Evolutionary conservation across 2,797 vertebrate species (phyloP).

Genomic region (Antennarius maculatus): DNA sequence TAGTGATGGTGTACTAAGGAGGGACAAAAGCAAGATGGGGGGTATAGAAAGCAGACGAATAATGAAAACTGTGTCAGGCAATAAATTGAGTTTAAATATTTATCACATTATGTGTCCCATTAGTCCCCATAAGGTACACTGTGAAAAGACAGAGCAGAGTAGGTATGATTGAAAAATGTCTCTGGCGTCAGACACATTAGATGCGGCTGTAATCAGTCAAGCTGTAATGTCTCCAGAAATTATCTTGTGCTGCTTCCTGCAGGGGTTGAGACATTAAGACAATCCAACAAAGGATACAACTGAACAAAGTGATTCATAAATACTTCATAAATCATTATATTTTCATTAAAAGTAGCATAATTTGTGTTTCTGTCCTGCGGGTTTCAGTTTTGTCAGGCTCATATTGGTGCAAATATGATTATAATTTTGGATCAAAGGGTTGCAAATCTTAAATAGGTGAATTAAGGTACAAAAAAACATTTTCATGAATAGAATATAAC

Average conservation of each 20-base stretch:
- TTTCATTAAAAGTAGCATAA: not conserved
- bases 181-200: not conserved
- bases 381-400: not conserved
- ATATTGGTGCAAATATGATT: not conserved
- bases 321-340: not conserved
- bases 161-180: conserved; percentile 1
- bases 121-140: conserved; percentile 2
- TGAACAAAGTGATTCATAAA: not conserved
- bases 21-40: conserved; percentile 9
- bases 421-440: not conserved
- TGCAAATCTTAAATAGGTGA: not conserved
- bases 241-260: not conserved
- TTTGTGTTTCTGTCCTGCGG: not conserved
- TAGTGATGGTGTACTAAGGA: conserved; percentile 19
- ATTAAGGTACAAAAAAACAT: not conserved
- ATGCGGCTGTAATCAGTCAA: not conserved
- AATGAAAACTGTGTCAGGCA: conserved; percentile 8
- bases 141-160: not conserved
- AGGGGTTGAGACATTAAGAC: not conserved
- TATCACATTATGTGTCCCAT: conserved; percentile 1
- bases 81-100: conserved; percentile 18
- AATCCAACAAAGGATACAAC: not conserved
- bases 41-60: not conserved
- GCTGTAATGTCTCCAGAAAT: not conserved
- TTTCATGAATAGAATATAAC: not conserved